Percentiles rank a stretch among this genome's conserved stretches.
Evolutionary conservation across 2,113 vertebrate species (phyloP).

Genomic region (Pseudonaja textilis): DNA sequence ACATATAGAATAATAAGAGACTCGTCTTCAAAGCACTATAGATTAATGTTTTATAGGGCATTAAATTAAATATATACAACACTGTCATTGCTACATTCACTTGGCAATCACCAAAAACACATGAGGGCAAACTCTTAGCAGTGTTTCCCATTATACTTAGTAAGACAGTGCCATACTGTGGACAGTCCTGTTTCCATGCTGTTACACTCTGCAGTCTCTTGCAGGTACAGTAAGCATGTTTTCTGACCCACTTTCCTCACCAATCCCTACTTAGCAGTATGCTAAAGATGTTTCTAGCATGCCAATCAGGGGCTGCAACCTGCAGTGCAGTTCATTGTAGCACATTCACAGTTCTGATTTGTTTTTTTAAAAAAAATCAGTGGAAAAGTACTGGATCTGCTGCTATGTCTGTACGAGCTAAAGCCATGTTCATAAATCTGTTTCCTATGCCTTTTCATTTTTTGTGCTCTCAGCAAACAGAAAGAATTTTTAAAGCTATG

Average conservation of each 20-base stretch:
- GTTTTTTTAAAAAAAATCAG: constrained; percentile 54
- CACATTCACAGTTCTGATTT: constrained; percentile 63
- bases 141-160: constrained; percentile 11
- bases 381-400: constrained; percentile 75
- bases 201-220: constrained; percentile 61
- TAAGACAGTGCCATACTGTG: constrained; percentile 74
- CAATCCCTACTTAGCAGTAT: constrained; percentile 73
- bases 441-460: background rate
- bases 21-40: background rate
- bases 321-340: constrained; percentile 74
- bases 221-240: constrained; percentile 71
- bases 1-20: background rate
- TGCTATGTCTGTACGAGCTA: constrained; percentile 60
- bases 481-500: background rate
- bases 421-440: constrained; percentile 54
- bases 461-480: background rate
- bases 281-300: constrained; percentile 75
- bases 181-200: constrained; percentile 53
- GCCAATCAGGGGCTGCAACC: constrained; percentile 79
- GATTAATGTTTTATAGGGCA: constrained; percentile 2
- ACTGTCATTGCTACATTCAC: constrained; percentile 27
- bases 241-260: constrained; percentile 77
- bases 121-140: constrained; percentile 1
- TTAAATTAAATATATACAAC: constrained; percentile 3
- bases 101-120: constrained; percentile 13